phyloP scores from a whole-genome alignment of 2,797 vertebrate genomes.

The Protosalanx chinensis region DNA sequence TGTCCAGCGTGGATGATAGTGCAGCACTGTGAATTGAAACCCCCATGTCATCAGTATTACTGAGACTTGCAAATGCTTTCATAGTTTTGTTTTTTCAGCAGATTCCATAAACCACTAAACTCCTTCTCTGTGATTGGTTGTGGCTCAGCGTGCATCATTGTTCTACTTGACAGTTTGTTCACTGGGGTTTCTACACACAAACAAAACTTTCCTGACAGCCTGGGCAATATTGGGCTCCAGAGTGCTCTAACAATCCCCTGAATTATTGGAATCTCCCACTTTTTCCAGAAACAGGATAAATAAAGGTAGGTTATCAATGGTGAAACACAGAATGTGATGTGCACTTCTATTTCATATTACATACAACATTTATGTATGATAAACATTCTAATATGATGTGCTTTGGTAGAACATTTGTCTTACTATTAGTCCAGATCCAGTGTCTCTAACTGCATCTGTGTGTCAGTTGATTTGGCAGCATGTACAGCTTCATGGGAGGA shows the following conservation, averaged over 20 bases:
- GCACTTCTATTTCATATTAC: not conserved
- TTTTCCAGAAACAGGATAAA: conserved; percentile 43
- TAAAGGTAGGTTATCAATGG: conserved; percentile 64
- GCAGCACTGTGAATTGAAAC: conserved; percentile 70
- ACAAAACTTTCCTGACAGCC: conserved; percentile 73
- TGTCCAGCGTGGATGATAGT: conserved; percentile 47
- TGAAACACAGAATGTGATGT: not conserved
- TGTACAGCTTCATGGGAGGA: conserved; percentile 86
- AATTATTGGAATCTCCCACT: conserved; percentile 60
- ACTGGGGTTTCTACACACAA: conserved; percentile 64
- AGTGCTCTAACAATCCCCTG: conserved; percentile 58
- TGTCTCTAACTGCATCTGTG: no score
- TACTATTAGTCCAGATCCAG: not conserved
- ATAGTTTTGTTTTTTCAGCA: conserved; percentile 83
- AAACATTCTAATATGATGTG: conserved; percentile 46
- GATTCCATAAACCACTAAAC: conserved; percentile 78
- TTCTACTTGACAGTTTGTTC: conserved; percentile 62
- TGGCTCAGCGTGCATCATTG: conserved; percentile 64
- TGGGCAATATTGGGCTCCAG: conserved; percentile 63
- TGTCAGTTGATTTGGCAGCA: conserved; percentile 60
- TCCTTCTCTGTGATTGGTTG: conserved; percentile 71
- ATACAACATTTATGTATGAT: conserved; percentile 1
- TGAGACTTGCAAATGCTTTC: conserved; percentile 62
- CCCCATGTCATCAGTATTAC: conserved; percentile 75
- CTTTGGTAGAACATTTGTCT: conserved; percentile 4